Evolutionary conservation across 2,113 vertebrate genomes (phyloP), one percentile per base, ranked within the genome.

Genomic region (Aptenodytes patagonicus): DNA sequence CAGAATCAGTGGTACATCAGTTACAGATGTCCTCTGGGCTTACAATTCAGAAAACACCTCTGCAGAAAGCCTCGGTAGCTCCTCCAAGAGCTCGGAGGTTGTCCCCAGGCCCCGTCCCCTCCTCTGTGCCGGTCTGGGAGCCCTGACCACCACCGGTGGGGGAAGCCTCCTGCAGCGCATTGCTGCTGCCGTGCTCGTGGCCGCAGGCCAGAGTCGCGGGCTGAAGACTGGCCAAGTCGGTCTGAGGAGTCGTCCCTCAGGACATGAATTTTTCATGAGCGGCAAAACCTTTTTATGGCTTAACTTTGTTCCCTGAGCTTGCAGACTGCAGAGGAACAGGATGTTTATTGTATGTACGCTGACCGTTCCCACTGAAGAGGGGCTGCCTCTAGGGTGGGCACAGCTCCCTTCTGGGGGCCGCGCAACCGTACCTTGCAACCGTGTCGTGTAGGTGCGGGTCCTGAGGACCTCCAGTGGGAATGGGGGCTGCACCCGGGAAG

Each of bases 131-230:
- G 1, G 5, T 26, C 10, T 58, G 17, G 61, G 36, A 38, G 42
- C 71, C 38, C n/a, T 80, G 76, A 7, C 21, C 1, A 7, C 21
- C 1, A 1, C 1, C 0, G 2, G 5, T 42, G 22, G 42, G 54
- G 29, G 25, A 51, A 83, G 52, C 58, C 61, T 21, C 1, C 0
- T 28, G 25, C 1, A 2, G 32, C 68, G 12, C 38, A 11, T 38
- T 0, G 4, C 71, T 54, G 25, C 54, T 58, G 75, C 38, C 10
- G 4, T 36, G 62, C 60, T 61, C 0, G 1, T 91, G 83, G 77
- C 94, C 58, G 18, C 32, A 10, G 80, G 77, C 57, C 65, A 82
- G 86, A 52, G 46, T n/a, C 0, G 0, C 0, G 0, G 26, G 38
- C 58, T 93, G 83, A 89, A 40, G 44, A 5, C 44, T n/a, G 18